phyloP scores from a whole-genome alignment of 2,113 vertebrate species.

The Zosterops japonicus region DNA sequence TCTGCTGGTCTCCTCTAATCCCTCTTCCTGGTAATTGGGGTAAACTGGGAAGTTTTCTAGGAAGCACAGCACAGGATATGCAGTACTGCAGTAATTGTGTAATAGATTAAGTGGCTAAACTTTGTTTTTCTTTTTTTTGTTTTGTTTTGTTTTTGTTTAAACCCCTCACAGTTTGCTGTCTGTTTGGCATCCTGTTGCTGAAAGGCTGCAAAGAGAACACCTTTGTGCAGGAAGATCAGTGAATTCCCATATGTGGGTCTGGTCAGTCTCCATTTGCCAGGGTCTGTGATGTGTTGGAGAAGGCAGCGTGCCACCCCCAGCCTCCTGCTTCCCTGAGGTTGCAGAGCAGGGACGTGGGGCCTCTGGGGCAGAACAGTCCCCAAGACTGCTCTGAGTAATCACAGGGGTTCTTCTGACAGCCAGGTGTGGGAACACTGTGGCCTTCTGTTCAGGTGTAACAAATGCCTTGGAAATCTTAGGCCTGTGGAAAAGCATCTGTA shows the following conservation, averaged over 20 bases:
- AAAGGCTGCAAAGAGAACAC: background rate
- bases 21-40: background rate
- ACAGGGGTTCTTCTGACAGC: background rate
- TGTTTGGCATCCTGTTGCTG: background rate
- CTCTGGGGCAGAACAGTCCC: background rate
- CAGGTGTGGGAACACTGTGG: background rate
- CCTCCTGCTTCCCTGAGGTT: background rate
- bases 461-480: background rate
- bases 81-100: background rate
- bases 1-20: background rate
- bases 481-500: background rate
- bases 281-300: background rate
- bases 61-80: background rate
- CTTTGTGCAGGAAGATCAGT: background rate
- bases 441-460: background rate
- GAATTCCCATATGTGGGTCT: background rate
- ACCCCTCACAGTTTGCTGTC: background rate
- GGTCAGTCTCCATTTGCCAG: background rate
- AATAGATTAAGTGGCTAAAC: background rate
- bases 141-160: no score
- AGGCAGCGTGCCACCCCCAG: background rate
- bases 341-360: accelerated
- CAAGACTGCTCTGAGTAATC: background rate
- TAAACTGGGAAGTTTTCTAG: background rate
- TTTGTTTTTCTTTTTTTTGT: background rate